Conservation (phyloP, 53 echinoderm and acorn worm species). For the Paracentrotus lividus region DNA sequence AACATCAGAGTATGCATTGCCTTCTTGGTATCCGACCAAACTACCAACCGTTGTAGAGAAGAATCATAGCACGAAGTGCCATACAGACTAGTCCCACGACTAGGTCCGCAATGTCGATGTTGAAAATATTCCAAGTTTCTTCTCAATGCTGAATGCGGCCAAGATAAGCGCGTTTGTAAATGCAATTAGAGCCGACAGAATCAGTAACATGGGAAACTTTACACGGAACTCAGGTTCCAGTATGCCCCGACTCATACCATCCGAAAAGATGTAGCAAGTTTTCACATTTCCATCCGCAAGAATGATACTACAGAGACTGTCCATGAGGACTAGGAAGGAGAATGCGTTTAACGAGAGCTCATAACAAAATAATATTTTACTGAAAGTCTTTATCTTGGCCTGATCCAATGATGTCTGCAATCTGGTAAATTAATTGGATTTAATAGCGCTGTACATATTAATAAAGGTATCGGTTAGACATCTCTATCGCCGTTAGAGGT, state of each 20-base stretch:
- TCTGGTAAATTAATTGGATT: too few species aligned
- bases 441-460: too few species aligned
- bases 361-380: too few species aligned
- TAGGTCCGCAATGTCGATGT: background rate
- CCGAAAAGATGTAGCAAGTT: background rate
- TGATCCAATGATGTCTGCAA: too few species aligned
- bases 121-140: background rate
- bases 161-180: background rate
- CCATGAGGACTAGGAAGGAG: background rate
- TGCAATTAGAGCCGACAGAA: background rate
- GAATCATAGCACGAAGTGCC: background rate
- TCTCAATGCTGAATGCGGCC: constrained; percentile 4
- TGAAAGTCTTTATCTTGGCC: too few species aligned
- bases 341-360: too few species aligned
- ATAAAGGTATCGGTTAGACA: too few species aligned
- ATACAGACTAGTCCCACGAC: constrained; percentile 6
- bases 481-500: too few species aligned
- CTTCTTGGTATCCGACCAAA: constrained; percentile 21
- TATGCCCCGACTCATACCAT: background rate
- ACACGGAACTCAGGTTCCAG: background rate
- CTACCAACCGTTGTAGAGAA: background rate
- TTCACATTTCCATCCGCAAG: too few species aligned
- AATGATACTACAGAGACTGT: too few species aligned
- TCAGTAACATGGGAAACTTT: background rate
- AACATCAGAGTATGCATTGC: background rate